A percentile compares a stretch with the other conserved stretches of the same genome.
Conservation (phyloP, 2,888 invertebrate genomes). For the Galerucella calmariensis region DNA sequence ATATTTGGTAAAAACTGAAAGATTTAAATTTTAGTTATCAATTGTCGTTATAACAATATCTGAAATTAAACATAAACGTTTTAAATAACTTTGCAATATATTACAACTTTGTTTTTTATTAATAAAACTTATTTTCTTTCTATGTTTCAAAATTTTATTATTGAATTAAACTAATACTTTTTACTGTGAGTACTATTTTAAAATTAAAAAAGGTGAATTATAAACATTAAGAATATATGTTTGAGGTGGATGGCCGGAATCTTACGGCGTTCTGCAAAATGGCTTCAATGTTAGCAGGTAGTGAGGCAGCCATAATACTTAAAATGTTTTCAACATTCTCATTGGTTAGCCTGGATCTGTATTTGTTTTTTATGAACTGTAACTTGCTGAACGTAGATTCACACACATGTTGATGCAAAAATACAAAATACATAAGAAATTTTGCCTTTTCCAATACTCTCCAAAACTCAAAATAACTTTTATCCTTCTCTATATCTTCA, state of each 20-base stretch:
- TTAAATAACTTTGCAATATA: too few species aligned
- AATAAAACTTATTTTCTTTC: too few species aligned
- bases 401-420: too few species aligned
- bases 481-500: slow-evolving; percentile 9
- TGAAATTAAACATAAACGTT: too few species aligned
- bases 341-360: slow-evolving; percentile 1
- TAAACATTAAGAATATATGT: not conserved
- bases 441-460: not conserved
- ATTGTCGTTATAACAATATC: too few species aligned
- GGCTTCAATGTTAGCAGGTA: slow-evolving; percentile 13
- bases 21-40: too few species aligned
- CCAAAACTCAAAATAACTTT: slow-evolving; percentile 18
- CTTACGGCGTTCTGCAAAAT: not conserved
- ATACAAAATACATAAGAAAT: slow-evolving; percentile 1
- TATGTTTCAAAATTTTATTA: not conserved
- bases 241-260: slow-evolving; percentile 12
- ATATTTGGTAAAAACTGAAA: too few species aligned
- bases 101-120: too few species aligned
- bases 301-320: slow-evolving; percentile 1
- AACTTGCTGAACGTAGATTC: not conserved
- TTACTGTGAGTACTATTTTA: slow-evolving; percentile 3
- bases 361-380: not conserved
- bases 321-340: slow-evolving; percentile 9
- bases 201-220: too few species aligned
- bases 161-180: slow-evolving; percentile 15